phyloP scores from a whole-genome alignment of 2,888 invertebrate genomes.

The Gastracanthus pulcherrimus region DNA sequence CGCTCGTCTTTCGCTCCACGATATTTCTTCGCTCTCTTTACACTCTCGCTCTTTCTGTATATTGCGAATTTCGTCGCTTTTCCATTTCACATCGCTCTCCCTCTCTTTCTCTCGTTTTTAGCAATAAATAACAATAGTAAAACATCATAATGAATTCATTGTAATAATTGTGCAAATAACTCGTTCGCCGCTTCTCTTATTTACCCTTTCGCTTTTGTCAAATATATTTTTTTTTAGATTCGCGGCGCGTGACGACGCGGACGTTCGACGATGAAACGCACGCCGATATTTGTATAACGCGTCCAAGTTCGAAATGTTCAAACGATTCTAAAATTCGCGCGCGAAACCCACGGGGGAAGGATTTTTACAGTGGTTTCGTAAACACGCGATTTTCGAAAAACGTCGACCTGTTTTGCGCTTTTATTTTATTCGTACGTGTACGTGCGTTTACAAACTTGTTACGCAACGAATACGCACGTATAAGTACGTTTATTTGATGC shows the following conservation, averaged over 20 bases:
- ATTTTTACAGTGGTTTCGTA: constrained; percentile 3
- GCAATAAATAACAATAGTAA: constrained; percentile 70
- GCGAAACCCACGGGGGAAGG: constrained; percentile 23
- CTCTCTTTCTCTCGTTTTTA: neutral
- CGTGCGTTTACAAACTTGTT: neutral
- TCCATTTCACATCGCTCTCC: neutral
- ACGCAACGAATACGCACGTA: neutral
- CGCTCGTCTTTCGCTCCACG: constrained; percentile 63
- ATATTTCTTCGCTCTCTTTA: constrained; percentile 67
- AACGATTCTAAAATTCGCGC: constrained; percentile 19
- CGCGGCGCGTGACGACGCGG: constrained; percentile 22
- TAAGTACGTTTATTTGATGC: neutral
- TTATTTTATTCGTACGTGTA: neutral
- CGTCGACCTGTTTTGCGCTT: neutral
- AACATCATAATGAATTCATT: constrained; percentile 73
- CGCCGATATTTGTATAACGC: neutral
- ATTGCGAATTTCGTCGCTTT: constrained; percentile 57
- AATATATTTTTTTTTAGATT: neutral
- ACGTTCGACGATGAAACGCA: constrained; percentile 3
- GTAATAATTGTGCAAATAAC: constrained; percentile 76
- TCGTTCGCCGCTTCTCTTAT: constrained; percentile 65
- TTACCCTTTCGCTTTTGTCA: constrained; percentile 21
- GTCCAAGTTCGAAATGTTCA: neutral
- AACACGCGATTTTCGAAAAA: neutral
- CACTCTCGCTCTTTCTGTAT: constrained; percentile 12